phyloP scores from a whole-genome alignment of 1,140 invertebrate genomes.

The Lepidurus apus region DNA sequence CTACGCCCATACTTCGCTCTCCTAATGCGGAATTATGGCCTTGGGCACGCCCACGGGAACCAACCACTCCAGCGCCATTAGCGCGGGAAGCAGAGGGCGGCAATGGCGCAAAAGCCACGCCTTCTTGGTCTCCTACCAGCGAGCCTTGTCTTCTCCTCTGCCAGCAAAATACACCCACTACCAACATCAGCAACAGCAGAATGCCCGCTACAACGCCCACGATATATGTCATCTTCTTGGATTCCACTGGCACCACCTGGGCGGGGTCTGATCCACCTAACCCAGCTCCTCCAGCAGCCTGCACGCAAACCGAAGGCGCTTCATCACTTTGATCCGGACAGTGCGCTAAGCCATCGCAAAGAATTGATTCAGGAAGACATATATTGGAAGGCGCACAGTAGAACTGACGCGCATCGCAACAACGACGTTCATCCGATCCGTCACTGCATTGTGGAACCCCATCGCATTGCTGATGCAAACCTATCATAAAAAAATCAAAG shows the following conservation, averaged over 20 bases:
- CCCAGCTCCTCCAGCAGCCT: background rate
- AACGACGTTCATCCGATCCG: constrained; percentile 55
- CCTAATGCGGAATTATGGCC: constrained; percentile 13
- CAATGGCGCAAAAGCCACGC: constrained; percentile 38
- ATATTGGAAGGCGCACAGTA: constrained; percentile 29
- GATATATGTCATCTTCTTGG: constrained; percentile 48
- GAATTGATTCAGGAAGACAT: constrained; percentile 48
- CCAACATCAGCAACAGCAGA: constrained; percentile 48
- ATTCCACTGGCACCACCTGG: constrained; percentile 49
- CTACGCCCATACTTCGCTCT: constrained; percentile 30
- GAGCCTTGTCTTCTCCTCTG: background rate
- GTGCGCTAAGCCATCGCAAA: constrained; percentile 66
- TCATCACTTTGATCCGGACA: constrained; percentile 65
- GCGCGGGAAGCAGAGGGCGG: constrained; percentile 36
- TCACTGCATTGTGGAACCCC: constrained; percentile 65
- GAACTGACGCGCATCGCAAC: constrained; percentile 35
- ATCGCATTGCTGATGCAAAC: constrained; percentile 51
- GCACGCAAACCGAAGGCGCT: constrained; percentile 40
- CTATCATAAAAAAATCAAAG: constrained; percentile 33
- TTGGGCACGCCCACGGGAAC: background rate
- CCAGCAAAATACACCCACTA: constrained; percentile 47
- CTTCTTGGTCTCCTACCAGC: constrained; percentile 47
- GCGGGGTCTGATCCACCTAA: constrained; percentile 42
- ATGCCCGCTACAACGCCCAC: constrained; percentile 44
- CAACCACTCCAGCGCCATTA: constrained; percentile 27